phyloP scores from a whole-genome alignment of 1,140 invertebrate genomes.

The Philotrypesis tridentata region DNA sequence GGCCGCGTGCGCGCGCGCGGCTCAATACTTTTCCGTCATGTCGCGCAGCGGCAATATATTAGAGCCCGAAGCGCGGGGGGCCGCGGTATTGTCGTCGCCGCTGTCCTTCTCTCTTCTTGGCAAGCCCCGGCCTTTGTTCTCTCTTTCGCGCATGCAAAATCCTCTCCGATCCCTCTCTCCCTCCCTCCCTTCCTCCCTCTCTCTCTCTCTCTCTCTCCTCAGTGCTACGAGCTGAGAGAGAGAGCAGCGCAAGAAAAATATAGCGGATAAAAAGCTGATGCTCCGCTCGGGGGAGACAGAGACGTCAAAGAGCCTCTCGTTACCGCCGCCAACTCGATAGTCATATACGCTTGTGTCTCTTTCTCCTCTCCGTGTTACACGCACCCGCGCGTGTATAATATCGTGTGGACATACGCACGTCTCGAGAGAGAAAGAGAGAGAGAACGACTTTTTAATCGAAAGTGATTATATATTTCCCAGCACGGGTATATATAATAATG shows the following conservation, averaged over 20 bases:
- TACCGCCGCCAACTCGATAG: neutral
- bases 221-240: too few species aligned
- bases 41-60: conserved; percentile 70
- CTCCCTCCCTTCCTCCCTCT: neutral
- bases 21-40: conserved; percentile 70
- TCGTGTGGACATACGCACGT: too few species aligned
- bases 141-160: conserved; percentile 26
- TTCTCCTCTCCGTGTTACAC: too few species aligned
- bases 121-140: conserved; percentile 26
- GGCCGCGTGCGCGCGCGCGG: conserved; percentile 19
- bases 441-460: conserved; percentile 48
- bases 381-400: neutral
- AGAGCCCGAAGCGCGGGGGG: conserved; percentile 70
- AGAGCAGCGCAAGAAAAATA: neutral
- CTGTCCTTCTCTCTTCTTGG: conserved; percentile 25
- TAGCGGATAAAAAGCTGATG: neutral
- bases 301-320: conserved; percentile 46
- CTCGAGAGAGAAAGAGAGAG: too few species aligned
- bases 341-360: neutral
- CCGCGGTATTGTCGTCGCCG: conserved; percentile 68
- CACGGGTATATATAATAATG: neutral
- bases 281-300: conserved; percentile 22
- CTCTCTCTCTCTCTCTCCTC: too few species aligned
- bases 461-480: conserved; percentile 26
- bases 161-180: neutral